phyloP scores from a whole-genome alignment of 64 coral and sea anemone genomes.

The Pocillopora damicornis region DNA sequence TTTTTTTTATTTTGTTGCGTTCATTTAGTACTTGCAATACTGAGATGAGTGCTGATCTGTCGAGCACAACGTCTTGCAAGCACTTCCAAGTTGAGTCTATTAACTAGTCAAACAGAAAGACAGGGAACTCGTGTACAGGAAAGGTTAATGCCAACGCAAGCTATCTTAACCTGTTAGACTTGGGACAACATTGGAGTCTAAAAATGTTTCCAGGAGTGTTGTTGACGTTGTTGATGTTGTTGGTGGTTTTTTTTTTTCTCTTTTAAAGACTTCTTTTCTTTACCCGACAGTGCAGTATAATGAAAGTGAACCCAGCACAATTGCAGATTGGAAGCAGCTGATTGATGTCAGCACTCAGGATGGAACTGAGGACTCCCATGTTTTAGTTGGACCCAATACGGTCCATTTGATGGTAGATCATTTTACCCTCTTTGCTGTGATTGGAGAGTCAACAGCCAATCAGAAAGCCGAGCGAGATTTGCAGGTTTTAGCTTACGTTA shows the following conservation, averaged over 20 bases:
- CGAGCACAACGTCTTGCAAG: no score
- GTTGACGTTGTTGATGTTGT: no score
- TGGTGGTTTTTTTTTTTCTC: not conserved
- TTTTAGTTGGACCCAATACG: constrained; percentile 2
- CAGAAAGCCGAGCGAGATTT: not conserved
- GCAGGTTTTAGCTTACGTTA: constrained; percentile 30
- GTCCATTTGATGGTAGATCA: constrained; percentile 51
- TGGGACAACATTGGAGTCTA: no score
- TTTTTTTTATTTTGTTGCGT: no score
- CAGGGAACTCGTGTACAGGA: no score
- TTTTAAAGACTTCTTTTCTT: not conserved
- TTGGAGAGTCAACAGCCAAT: not conserved
- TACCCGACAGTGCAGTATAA: constrained; percentile 2
- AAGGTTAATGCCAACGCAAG: no score
- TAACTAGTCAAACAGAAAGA: no score
- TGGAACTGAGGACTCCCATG: constrained; percentile 17
- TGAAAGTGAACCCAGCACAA: constrained; percentile 8
- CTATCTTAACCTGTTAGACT: no score
- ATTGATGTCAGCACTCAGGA: constrained; percentile 34
- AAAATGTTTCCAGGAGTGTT: no score
- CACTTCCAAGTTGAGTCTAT: no score
- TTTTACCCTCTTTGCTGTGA: constrained; percentile 29
- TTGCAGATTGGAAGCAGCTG: constrained; percentile 5
- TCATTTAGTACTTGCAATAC: no score
- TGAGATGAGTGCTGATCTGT: no score